phyloP scores from a whole-genome alignment of 2,113 vertebrate species.

The Melozone crissalis region DNA sequence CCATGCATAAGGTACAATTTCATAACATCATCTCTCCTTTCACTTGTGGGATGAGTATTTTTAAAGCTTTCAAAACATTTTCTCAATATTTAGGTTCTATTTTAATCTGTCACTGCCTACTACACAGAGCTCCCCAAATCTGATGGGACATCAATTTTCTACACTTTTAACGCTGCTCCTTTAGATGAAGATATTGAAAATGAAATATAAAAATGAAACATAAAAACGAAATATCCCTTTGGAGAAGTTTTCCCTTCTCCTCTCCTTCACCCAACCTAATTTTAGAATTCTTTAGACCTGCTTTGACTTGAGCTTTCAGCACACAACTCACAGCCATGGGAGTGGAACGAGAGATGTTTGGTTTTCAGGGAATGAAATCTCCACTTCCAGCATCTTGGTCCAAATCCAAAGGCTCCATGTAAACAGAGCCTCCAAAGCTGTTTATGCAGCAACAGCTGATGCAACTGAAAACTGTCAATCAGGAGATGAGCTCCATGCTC shows the following conservation, averaged over 20 bases:
- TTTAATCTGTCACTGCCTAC: not conserved
- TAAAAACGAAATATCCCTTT: not conserved
- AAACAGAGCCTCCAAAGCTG: constrained; percentile 60
- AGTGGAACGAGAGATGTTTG: not conserved
- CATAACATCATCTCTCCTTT: not conserved
- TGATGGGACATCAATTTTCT: not conserved
- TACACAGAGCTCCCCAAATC: not conserved
- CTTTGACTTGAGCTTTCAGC: not conserved
- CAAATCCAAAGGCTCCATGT: constrained; percentile 42
- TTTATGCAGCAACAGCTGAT: constrained; percentile 57
- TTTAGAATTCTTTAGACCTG: not conserved
- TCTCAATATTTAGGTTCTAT: not conserved
- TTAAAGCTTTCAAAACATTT: not conserved
- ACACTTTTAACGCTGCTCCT: not conserved
- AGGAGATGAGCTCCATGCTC: constrained; percentile 40
- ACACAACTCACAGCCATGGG: not conserved
- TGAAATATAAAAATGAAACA: not conserved
- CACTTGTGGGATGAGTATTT: not conserved
- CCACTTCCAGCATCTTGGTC: constrained; percentile 48
- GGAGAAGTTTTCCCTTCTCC: not conserved
- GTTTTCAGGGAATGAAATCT: constrained; percentile 38
- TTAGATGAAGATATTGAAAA: not conserved
- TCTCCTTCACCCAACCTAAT: not conserved
- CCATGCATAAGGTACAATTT: not conserved
- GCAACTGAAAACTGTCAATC: constrained; percentile 61